A percentile compares a stretch with the other conserved stretches of the same genome.
phyloP scores from a whole-genome alignment of 2,888 invertebrate genomes.

The Tachina fera region DNA sequence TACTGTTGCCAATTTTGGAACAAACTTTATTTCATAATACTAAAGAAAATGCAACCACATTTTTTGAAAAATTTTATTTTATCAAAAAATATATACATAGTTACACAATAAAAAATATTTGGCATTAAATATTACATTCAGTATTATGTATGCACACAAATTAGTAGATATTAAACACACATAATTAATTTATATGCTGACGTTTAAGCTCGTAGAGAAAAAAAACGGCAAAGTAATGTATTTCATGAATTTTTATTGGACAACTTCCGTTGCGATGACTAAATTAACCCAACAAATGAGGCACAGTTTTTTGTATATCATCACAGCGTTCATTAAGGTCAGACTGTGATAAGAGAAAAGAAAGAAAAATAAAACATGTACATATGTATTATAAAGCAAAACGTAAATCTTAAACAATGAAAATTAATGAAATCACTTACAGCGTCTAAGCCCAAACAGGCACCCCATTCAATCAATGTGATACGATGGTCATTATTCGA shows the following conservation, averaged over 20 bases:
- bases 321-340: conserved; percentile 92
- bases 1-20: too few species aligned
- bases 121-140: conserved; percentile 55
- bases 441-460: conserved; percentile 92
- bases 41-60: not conserved
- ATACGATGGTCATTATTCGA: conserved; percentile 94
- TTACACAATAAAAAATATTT: conserved; percentile 62
- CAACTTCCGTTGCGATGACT: conserved; percentile 66
- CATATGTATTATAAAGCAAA: conserved; percentile 13
- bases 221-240: conserved; percentile 26
- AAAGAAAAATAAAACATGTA: conserved; percentile 21
- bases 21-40: not conserved
- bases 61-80: conserved; percentile 28
- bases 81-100: conserved; percentile 36
- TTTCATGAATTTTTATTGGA: conserved; percentile 47
- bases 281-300: conserved; percentile 79
- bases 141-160: conserved; percentile 8
- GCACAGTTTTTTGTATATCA: conserved; percentile 85
- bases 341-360: conserved; percentile 83
- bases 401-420: not conserved
- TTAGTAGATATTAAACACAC: conserved; percentile 21
- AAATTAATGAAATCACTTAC: conserved; percentile 83
- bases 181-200: conserved; percentile 27
- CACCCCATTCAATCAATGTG: conserved; percentile 96
- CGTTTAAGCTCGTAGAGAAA: conserved; percentile 6